Evolutionary conservation across 2,797 vertebrate species (phyloP), one percentile per base, ranked within the genome.

Genomic region (Arnoldichthys spilopterus): DNA sequence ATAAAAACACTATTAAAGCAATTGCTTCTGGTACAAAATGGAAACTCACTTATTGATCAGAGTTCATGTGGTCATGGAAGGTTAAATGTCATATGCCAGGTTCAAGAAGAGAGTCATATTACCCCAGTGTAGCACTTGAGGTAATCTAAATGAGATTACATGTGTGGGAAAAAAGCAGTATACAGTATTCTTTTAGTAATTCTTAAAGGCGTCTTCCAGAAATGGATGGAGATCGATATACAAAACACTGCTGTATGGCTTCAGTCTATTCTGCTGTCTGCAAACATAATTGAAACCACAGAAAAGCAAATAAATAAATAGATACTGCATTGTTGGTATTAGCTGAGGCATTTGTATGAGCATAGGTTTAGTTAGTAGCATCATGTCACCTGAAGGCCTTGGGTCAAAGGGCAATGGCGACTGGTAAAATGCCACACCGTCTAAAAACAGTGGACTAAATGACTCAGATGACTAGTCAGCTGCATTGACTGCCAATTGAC

Each of bases 1-100:
- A 95, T 95, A 93, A 95, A 94, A 93, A 91, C 90, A 90, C 88
- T 88, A 91, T 93, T 94, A 94, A 93, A 90, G 92, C 90, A 93
- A 90, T 91, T 92, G 89, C 91, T 83, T 90, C 89, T 86, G 86
- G 90, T 90, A 85, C 89, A 87, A 88, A 90, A 86, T 88, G 92
- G 80, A 82, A 88, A 90, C 87, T 92, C 90, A 78, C 86, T 74
- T 94, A 96, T 96, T 93, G 95, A 96, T 95, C 92, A 81, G 90
- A 91, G 89, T 89, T 91, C 86, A 89, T 74, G 74, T 89, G 89
- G 87, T 90, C 89, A 81, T 70, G 80, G 53, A 12, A 71, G 83
- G 72, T 61, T 63, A 81, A 76, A 74, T 83, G 81, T 84, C 86
- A 67, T 79, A 68, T 53, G 85, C 84, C 70, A 82, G 77, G 78